Conservation (phyloP, 2,888 invertebrate genomes). For the Reticulitermes lucifugus region DNA sequence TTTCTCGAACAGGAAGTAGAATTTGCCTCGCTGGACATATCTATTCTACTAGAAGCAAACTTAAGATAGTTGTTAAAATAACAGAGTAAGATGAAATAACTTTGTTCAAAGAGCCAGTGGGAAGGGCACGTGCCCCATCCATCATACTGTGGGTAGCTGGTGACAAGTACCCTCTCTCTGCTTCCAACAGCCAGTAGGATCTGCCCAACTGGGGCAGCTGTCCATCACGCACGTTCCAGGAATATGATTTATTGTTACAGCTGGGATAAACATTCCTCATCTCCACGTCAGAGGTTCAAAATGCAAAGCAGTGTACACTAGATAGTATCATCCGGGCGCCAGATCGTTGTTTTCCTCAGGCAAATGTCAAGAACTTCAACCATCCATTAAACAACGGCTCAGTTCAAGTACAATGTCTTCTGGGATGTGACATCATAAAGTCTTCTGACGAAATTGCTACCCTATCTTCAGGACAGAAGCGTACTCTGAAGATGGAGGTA, state of each 20-base stretch:
- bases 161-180: slow-evolving; percentile 6
- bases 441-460: too few species aligned
- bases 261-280: neutral
- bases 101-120: neutral
- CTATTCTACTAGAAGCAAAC: neutral
- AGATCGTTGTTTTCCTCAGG: too few species aligned
- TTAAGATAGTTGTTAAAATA: slow-evolving; percentile 10
- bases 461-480: too few species aligned
- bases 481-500: too few species aligned
- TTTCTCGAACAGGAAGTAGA: neutral
- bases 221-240: neutral
- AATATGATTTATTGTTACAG: slow-evolving; percentile 3
- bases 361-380: too few species aligned
- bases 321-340: too few species aligned
- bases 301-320: too few species aligned
- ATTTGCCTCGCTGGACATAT: neutral
- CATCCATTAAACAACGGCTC: too few species aligned
- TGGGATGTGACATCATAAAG: too few species aligned
- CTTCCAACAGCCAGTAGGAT: neutral
- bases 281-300: neutral
- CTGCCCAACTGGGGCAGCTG: neutral
- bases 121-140: slow-evolving; percentile 18
- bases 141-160: slow-evolving; percentile 26
- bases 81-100: neutral
- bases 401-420: too few species aligned